These are phyloP conservation scores for Callinectes sapidus DNA, from an alignment of 2,888 invertebrate genomes.

Conservation along the genomic window DNA sequence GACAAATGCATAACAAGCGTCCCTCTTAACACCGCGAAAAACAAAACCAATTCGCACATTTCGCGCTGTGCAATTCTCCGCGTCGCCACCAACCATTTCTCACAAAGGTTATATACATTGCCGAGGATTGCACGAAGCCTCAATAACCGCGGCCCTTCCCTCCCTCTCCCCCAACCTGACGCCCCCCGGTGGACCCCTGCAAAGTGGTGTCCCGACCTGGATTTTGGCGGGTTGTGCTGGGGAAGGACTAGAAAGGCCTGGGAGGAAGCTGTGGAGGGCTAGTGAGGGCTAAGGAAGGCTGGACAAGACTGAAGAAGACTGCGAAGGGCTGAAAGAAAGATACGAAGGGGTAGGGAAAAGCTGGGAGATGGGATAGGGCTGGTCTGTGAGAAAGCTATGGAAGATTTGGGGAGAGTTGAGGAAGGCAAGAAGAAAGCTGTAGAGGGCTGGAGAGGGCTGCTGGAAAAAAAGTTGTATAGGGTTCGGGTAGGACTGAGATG, in stretches of 20 bases:
- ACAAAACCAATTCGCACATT: background rate
- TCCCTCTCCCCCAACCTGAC: background rate
- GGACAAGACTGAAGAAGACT: too few relatives aligned
- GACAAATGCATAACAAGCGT: background rate
- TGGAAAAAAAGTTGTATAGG: too few relatives aligned
- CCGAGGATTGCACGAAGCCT: background rate
- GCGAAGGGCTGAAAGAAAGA: too few relatives aligned
- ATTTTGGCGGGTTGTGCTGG: background rate
- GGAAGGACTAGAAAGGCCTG: background rate
- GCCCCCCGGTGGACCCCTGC: background rate
- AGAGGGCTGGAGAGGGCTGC: too few relatives aligned
- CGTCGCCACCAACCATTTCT: background rate
- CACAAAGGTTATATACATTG: slow-evolving; percentile 14
- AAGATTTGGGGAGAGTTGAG: too few relatives aligned
- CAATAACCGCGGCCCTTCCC: background rate
- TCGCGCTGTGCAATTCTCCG: background rate
- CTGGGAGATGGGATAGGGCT: too few relatives aligned
- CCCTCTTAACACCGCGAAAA: background rate
- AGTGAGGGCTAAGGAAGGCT: background rate
- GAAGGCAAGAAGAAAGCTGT: too few relatives aligned
- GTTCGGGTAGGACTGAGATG: too few relatives aligned
- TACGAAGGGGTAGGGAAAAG: too few relatives aligned
- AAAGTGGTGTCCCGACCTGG: background rate
- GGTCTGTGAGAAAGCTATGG: too few relatives aligned
- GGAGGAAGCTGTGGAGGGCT: background rate